Evolutionary conservation across 2,113 vertebrate genomes (phyloP).

Genomic region (Dipodomys stephensi): DNA sequence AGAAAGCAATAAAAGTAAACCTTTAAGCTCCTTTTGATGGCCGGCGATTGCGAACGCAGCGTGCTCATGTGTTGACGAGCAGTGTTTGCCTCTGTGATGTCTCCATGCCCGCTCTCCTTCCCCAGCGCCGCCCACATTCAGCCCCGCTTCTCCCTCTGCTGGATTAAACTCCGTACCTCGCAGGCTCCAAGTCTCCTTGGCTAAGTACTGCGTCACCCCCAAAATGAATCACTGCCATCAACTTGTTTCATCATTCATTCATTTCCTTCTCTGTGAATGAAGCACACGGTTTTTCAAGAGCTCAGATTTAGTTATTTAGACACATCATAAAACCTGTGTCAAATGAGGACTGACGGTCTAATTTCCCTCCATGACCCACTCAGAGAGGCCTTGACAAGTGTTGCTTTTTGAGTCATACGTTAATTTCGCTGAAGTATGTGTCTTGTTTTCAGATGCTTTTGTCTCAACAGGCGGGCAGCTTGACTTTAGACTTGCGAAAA

Average conservation of each 20-base stretch:
- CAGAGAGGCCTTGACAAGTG: not conserved
- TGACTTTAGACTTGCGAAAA: slow-evolving; percentile 36
- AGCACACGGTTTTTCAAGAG: not conserved
- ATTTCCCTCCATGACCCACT: slow-evolving; percentile 7
- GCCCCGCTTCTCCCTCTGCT: not conserved
- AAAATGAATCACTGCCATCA: not conserved
- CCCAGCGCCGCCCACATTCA: not conserved
- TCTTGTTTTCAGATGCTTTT: not conserved
- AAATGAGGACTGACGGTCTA: not conserved
- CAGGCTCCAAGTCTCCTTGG: not conserved
- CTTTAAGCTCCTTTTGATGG: not conserved
- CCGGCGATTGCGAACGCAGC: not conserved
- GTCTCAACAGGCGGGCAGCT: slow-evolving; percentile 1
- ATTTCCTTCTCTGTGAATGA: not conserved
- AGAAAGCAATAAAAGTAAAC: not conserved
- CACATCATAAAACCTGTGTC: too few species aligned
- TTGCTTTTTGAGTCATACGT: not conserved
- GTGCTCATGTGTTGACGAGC: not conserved
- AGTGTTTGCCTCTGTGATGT: not conserved
- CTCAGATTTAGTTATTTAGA: not conserved
- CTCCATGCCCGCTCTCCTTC: not conserved
- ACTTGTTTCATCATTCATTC: not conserved
- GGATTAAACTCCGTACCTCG: too few species aligned
- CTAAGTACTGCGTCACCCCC: not conserved
- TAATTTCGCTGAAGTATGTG: not conserved